Evolutionary conservation across 2,888 invertebrate species (phyloP), one percentile per base, ranked within the genome.

Genomic region (Drosophila peninsularis): DNA sequence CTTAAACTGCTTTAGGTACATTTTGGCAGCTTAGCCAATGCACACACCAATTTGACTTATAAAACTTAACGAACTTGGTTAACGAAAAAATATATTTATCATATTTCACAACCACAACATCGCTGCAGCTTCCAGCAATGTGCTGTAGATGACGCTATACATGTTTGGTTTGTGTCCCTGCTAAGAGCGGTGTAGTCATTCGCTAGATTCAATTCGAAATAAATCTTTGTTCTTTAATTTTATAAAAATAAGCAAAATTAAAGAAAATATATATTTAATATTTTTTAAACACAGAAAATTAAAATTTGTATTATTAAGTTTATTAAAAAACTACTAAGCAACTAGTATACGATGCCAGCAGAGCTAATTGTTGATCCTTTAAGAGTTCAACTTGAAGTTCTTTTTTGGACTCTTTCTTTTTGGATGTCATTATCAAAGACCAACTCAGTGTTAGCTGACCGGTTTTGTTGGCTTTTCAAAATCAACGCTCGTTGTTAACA

Each of bases 381-480:
- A 11, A 13, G 13, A 19, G 13, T 11, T 30, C 30, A 13, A 1
- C 6, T 19, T 19, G 13, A 32, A 13, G 13, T 17, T 17, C 13
- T 19, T 6, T 14, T 10, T 58, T 13, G 9, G 10, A 24, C 1
- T 2, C 27, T 14, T 37, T 37, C 37, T 42, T 37, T 32, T 42
- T 21, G 36, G 34, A 44, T 47, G 42, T 47, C 55, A 52, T 49
- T 27, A n/a, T 14, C 21, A 67, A 47, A 32, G 53, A 60, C 30
- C 21, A 34, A 58, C n/a, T 50, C 30, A 6, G 37, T 21, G 44
- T 49, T 55, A 19, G 24, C 17, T 63, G 47, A 78, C 75, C 75
- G 75, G 75, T 74, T 69, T 49, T 19, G 42, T 50, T 50, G 34
- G 32, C 62, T 73, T 68, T 55, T 66, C 6, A 36, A 69, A 69